Evolutionary conservation across 1,140 invertebrate genomes (phyloP), one percentile per base, ranked within the genome.

Genomic region (Hypothenemus hampei): DNA sequence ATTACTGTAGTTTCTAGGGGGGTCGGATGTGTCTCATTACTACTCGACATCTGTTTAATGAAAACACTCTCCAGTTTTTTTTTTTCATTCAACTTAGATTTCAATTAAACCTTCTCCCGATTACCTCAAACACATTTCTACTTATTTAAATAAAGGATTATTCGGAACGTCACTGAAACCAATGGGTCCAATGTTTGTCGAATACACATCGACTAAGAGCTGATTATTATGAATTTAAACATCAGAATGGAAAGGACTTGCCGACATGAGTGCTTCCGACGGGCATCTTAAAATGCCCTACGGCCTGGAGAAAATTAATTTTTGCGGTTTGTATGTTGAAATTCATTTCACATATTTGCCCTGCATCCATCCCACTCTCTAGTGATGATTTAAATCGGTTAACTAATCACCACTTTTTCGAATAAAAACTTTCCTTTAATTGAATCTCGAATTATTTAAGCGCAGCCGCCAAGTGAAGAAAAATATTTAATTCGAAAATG

Each of bases 1-100:
- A 53, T 43, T 43, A 36, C 50, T n/a, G 20, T 33, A 41, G 47
- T 49, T 49, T 49, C 21, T 33, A 26, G 15, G 16, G 7, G 29
- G 21, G 45, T 47, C n/a, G 21, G 45, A 33, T 31, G 26, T 37
- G 35, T 45, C 26, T 53, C 37, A 41, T 51, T 53, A 45, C 36
- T 21, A 11, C 19, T 35, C 22, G 45, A 47, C 45, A 35, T 33
- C 23, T 20, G 20, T 15, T 47, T 47, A 47, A 47, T 47, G 26
- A 35, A 47, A 47, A 33, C 45, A 35, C 3, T 11, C 21, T 8
- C 21, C 11, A 7, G 11, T 44, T 44, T 44, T 21, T 13, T 44
- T 23, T 44, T n/a, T 37, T 37, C 35, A 37, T 37, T 16, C 18
- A 37, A 37, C 35, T 37, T 37, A n/a, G n/a, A n/a, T n/a, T 31